Percentiles rank a stretch among this genome's conserved stretches.
Conservation (phyloP, 2,888 invertebrate genomes). For the Tinea semifulvella region DNA sequence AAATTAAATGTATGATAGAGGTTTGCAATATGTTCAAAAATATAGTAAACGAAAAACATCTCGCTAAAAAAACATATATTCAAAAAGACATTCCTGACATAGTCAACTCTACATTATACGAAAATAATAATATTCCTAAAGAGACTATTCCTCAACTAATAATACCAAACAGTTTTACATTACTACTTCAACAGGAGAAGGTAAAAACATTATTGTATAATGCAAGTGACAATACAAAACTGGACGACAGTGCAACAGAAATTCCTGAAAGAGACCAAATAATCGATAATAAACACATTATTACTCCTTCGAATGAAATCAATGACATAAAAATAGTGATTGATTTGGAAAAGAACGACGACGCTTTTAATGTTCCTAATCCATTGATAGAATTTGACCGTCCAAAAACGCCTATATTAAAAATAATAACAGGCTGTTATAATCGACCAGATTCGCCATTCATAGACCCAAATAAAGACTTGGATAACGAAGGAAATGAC, state of each 20-base stretch:
- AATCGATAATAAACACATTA: not conserved
- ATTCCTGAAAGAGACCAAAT: not conserved
- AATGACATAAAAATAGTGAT: conserved; percentile 34
- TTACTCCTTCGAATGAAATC: not conserved
- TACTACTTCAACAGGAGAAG: conserved; percentile 4
- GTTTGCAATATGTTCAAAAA: conserved; percentile 41
- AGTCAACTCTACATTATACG: conserved; percentile 52
- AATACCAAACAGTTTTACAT: conserved; percentile 4
- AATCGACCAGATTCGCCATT: conserved; percentile 35
- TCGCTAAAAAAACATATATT: conserved; percentile 16
- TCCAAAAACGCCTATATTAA: conserved; percentile 52
- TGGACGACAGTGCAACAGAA: too few relatives aligned
- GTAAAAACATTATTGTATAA: conserved; percentile 30
- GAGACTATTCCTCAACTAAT: conserved; percentile 20
- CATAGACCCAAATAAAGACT: conserved; percentile 28
- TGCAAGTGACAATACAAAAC: conserved; percentile 23
- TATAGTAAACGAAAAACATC: conserved; percentile 26
- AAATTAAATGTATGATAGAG: conserved; percentile 39
- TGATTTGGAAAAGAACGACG: conserved; percentile 24
- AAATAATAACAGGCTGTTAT: conserved; percentile 42
- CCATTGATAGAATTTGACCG: conserved; percentile 30
- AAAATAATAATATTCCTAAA: conserved; percentile 21
- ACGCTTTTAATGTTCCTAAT: conserved; percentile 36
- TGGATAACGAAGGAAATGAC: conserved; percentile 29
- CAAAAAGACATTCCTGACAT: conserved; percentile 47